Evolutionary conservation across 2,888 invertebrate genomes (phyloP), one percentile per base, ranked within the genome.

Genomic region (Torymus texanus): DNA sequence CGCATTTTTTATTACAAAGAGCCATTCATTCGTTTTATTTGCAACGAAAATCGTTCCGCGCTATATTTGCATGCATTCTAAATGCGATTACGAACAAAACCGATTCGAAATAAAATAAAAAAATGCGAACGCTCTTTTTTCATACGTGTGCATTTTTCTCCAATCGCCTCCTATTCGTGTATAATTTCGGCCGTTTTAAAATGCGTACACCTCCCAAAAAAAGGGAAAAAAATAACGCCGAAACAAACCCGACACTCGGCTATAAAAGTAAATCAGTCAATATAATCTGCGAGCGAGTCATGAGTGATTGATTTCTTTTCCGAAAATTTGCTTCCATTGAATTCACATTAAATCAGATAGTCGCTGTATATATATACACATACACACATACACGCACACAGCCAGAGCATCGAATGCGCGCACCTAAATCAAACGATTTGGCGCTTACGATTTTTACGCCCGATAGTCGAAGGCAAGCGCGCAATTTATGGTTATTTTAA

Each of bases 401-500:
- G 18, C 61, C 53, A n/a, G 13, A 12, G 61, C 24, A 41, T 61
- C 59, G 62, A 24, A 41, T 41, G 41, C 5, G 16, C 50, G 29
- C 76, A 77, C 55, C 81, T 79, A 81, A 81, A 83, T 83, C 82
- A 80, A 78, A 70, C 56, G 72, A 76, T 80, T 80, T 74, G 78
- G 70, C 65, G 77, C 67, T 80, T 78, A 71, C 81, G 79, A 82
- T 83, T 84, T 84, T 82, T 81, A 79, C 80, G 80, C 76, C 76
- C 81, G 81, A 82, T 80, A 81, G 81, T 79, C 76, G 70, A 41
- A 41, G 41, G 41, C 10, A 16, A 14, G 2, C 53, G 59, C 58
- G 71, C 73, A 75, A 83, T 82, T 82, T 83, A 84, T 81, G 80
- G 80, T 82, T 84, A 82, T 83, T 82, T 83, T 80, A 75, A 81